Conservation (phyloP, 2,797 vertebrate genomes). For the Hoplostethus mediterraneus region DNA sequence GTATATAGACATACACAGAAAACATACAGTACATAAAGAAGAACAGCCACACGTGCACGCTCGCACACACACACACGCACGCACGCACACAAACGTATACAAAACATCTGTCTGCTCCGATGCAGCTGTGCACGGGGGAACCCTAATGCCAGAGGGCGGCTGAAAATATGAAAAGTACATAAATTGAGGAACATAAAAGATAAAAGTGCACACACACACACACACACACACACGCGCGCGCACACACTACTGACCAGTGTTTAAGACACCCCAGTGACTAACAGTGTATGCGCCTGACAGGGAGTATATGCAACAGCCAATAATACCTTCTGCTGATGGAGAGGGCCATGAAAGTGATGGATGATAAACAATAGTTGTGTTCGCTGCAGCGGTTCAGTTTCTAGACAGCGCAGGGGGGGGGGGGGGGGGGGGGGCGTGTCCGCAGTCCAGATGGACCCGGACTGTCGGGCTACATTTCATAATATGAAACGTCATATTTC, state of each 20-base stretch:
- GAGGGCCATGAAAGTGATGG: slow-evolving; percentile 74
- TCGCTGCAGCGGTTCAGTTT: slow-evolving; percentile 42
- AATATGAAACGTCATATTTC: slow-evolving; percentile 48
- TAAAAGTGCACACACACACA: slow-evolving; percentile 12
- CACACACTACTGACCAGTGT: slow-evolving; percentile 15
- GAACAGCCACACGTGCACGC: neutral
- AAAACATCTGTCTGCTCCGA: neutral
- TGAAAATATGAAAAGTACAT: slow-evolving; percentile 37
- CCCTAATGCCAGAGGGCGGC: slow-evolving; percentile 25
- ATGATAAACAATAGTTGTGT: slow-evolving; percentile 63
- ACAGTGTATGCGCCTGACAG: slow-evolving; percentile 43
- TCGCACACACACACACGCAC: too few relatives aligned
- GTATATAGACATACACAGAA: neutral
- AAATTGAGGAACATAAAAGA: slow-evolving; percentile 26
- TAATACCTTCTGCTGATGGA: slow-evolving; percentile 70
- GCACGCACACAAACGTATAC: neutral
- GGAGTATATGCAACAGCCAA: slow-evolving; percentile 58
- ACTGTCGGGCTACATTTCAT: slow-evolving; percentile 31
- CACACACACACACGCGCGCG: slow-evolving; percentile 19
- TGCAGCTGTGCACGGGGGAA: neutral
- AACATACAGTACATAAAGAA: neutral
- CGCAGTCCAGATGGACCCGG: slow-evolving; percentile 24
- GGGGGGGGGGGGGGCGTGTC: slow-evolving; percentile 13
- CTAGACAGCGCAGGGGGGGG: slow-evolving; percentile 15
- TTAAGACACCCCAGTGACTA: slow-evolving; percentile 57